Evolutionary conservation across 2,113 vertebrate genomes (phyloP).

Genomic region (Rutilus rutilus): DNA sequence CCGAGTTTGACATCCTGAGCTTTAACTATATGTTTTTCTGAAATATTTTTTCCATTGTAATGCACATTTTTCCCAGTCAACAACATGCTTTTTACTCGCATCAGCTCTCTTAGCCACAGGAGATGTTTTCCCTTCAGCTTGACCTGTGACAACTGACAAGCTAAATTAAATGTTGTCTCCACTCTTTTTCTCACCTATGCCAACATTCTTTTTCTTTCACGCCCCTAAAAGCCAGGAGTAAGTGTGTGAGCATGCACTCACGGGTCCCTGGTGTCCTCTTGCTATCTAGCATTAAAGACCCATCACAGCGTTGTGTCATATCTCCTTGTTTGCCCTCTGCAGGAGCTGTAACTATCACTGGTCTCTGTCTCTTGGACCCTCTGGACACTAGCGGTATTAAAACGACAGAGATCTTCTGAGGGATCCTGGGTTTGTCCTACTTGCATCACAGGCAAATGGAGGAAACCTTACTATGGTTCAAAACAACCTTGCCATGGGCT

Average conservation of each 20-base stretch:
- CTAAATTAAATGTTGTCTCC: conserved; percentile 45
- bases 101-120: conserved; percentile 9
- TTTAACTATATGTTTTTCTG: not conserved
- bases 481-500: conserved; percentile 56
- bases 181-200: conserved; percentile 31
- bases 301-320: conserved; percentile 10
- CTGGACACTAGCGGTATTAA: conserved; percentile 44
- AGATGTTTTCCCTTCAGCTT: conserved; percentile 37
- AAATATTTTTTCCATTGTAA: conserved; percentile 19
- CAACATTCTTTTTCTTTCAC: conserved; percentile 14
- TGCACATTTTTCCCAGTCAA: conserved; percentile 27
- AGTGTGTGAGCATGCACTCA: not conserved
- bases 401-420: conserved; percentile 42
- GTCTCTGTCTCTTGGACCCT: conserved; percentile 48
- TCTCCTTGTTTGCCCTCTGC: conserved; percentile 46
- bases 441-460: conserved; percentile 18
- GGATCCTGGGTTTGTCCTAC: conserved; percentile 46
- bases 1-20: conserved; percentile 11
- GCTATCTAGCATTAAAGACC: conserved; percentile 40
- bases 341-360: conserved; percentile 42
- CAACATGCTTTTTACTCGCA: conserved; percentile 14
- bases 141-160: conserved; percentile 36
- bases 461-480: conserved; percentile 40
- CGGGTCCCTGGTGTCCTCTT: conserved; percentile 34
- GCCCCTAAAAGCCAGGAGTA: conserved; percentile 33